Evolutionary conservation across 2,888 invertebrate species (phyloP), one percentile per base, ranked within the genome.

Genomic region (Drosophila merina): DNA sequence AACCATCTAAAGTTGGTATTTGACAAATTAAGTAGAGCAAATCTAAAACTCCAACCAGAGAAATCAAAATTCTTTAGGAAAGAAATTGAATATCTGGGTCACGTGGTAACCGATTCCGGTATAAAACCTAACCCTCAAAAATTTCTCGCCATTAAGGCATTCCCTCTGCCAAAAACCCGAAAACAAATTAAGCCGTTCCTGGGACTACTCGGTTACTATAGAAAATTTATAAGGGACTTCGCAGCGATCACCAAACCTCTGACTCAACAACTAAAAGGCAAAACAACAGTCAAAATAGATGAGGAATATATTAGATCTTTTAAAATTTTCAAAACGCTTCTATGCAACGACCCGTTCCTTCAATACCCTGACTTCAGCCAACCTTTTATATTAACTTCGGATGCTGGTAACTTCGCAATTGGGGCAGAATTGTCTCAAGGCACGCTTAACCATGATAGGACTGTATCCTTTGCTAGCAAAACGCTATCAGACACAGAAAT

Each of bases 381-480:
- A 31, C 31, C 31, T 5, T 31, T 31, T 31, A 8, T 31, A 38
- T 20, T 20, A 20, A 20, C 20, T 20, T 1, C 20, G 20, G 20
- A 20, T 2, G 20, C 20, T 2, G 2, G 26, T 9, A 51, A 26
- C 8, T 8, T 38, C 3, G 51, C 51, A 9, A 12, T 51, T 26
- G 38, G 51, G 7, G 51, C 38, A 4, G 51, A 38, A 4, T 38
- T 26, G 25, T 40, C 52, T 9, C 40, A 52, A 14, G 52, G 28
- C 12, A 25, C 28, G 9, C 9, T 28, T 2, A 28, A 40, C 8
- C 12, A 9, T 9, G 52, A 40, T 10, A 52, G 25, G 28, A 40
- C 52, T 40, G 28, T 40, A 28, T 14, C 14, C 40, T 52, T 28
- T 6, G 52, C 52, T 40, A 52, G 28, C 26, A 25, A 28, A n/a